Evolutionary conservation across 2,888 invertebrate genomes (phyloP).

Genomic region (Spisula solida): DNA sequence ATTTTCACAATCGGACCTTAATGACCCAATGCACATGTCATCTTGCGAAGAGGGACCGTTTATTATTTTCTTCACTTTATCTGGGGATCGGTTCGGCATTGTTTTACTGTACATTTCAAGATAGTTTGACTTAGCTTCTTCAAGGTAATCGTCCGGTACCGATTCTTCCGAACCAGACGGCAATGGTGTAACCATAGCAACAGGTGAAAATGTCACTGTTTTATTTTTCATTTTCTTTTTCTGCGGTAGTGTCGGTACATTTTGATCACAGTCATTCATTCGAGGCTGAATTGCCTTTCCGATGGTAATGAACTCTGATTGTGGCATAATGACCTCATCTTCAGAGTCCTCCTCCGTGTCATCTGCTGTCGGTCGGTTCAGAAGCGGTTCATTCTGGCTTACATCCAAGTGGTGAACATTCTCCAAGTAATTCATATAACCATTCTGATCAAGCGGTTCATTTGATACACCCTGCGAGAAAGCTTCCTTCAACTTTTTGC

Average conservation of each 20-base stretch:
- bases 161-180: conserved; percentile 83
- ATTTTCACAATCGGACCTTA: conserved; percentile 69
- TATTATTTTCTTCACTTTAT: conserved; percentile 61
- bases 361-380: conserved; percentile 51
- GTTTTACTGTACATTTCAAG: conserved; percentile 74
- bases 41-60: conserved; percentile 54
- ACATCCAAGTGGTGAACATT: conserved; percentile 56
- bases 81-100: conserved; percentile 61
- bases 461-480: conserved; percentile 69
- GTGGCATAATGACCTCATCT: conserved; percentile 66
- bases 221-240: conserved; percentile 77
- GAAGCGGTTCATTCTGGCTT: conserved; percentile 66
- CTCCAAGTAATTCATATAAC: conserved; percentile 60
- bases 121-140: conserved; percentile 73
- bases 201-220: conserved; percentile 83
- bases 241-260: conserved; percentile 67
- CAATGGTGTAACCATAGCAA: conserved; percentile 83
- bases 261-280: conserved; percentile 60
- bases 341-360: conserved; percentile 46
- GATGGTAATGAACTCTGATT: conserved; percentile 66
- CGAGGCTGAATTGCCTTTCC: conserved; percentile 62
- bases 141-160: conserved; percentile 71
- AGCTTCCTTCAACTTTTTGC: conserved; percentile 73
- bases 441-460: conserved; percentile 48
- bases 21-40: conserved; percentile 64